phyloP scores from a whole-genome alignment of 2,113 vertebrate species.

The Murina feae region DNA sequence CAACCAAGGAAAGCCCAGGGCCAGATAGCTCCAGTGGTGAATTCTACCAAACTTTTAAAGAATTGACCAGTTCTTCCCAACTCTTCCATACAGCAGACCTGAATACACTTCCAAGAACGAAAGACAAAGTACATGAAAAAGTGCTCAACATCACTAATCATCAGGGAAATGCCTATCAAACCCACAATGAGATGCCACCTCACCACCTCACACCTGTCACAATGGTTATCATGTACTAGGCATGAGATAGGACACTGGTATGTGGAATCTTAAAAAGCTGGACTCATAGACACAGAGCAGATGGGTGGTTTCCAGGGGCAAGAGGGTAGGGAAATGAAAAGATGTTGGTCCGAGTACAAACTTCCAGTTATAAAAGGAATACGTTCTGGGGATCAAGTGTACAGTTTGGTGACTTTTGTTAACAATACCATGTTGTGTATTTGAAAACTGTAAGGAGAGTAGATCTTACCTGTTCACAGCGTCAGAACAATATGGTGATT shows the following conservation, averaged over 20 bases:
- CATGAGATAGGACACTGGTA: not conserved
- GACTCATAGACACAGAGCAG: not conserved
- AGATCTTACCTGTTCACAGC: not conserved
- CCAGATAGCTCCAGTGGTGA: not conserved
- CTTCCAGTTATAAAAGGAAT: not conserved
- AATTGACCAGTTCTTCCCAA: not conserved
- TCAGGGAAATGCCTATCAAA: not conserved
- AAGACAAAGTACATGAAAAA: not conserved
- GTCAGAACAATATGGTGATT: not conserved
- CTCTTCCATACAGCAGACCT: not conserved
- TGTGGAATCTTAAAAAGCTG: not conserved
- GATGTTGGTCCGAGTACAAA: not conserved
- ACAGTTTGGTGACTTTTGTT: not conserved
- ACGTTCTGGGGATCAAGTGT: not conserved
- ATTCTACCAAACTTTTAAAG: not conserved
- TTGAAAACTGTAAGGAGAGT: not conserved
- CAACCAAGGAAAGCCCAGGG: not conserved
- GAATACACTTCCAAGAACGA: not conserved
- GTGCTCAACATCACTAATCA: not conserved
- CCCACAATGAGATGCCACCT: not conserved
- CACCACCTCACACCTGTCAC: not conserved
- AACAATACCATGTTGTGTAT: not conserved
- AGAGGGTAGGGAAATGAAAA: not conserved
- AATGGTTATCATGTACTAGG: not conserved
- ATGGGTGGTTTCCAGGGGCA: not conserved